Base-by-base conservation (phyloP, 1,140 invertebrate species). In the Zaprionus capensis region DNA sequence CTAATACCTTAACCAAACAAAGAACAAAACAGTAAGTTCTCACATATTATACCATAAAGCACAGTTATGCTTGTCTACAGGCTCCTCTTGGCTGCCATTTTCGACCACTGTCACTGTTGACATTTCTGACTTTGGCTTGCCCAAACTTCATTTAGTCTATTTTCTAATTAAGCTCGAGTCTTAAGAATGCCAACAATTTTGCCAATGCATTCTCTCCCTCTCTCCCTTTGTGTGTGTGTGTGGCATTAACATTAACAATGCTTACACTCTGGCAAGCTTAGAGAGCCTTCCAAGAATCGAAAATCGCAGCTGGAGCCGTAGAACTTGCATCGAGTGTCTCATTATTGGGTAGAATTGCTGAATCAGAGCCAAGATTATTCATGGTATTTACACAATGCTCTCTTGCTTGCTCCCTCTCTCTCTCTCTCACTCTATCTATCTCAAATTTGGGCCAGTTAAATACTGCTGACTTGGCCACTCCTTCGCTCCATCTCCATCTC, bases 131-230 rank as follows among this genome's bases (percentile, higher is more conserved):
- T 24, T 24, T 22, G 20, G 11, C 20, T 24, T 53, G 15, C 46
- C 11, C 5, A 49, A 44, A 5, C 28, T 31, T 44, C 17, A 46
- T 36, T 44, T 17, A 51, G 61, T 31, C 28, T 34, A 46, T 31
- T 44, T 41, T 56, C 31, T 38, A 65, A 65, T 56, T 55, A 65
- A 65, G 34, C 51, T n/a, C 20, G 20, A 57, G 36, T 57, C 5
- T 65, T 56, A 65, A 57, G 17, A 57, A 67, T 65, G 36, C 34
- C 24, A 26, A 65, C 49, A 55, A 62, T 62, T 62, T 26, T 38
- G 36, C 36, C 36, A 38, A 5, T 38, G 36, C 36, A 38, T 4
- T 36, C 36, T 17, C 14, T 41, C 15, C 1, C 14, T 41, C 4
- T 31, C 31, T 34, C 9, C 9, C 3, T 34, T 34, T n/a, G 38